Evolutionary conservation across 2,113 vertebrate species (phyloP), one percentile per base, ranked within the genome.

Genomic region (Oryzias javanicus): DNA sequence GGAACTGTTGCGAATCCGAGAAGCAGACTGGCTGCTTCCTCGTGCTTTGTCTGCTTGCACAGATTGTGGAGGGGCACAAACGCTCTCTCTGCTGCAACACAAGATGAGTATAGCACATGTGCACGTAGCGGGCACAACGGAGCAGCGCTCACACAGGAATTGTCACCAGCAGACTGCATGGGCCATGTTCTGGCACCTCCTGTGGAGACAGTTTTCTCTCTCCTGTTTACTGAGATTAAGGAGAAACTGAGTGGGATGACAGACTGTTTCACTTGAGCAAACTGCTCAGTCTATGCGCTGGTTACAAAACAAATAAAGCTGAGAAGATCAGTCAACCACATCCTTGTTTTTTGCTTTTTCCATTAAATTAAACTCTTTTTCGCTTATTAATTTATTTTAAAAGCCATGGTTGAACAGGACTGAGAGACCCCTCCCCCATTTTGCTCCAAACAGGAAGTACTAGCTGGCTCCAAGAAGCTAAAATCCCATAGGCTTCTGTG

Each of bases 141-240:
- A 60, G 61, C 54, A 61, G 72, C 4, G 46, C 62, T 86, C 73
- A 76, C 81, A 84, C 77, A 82, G 79, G 83, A 86, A 81, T 69
- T 80, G 72, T 79, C 85, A 79, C 70, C 76, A 83, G 61, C 74
- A 74, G 72, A 64, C 72, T 72, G 35, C 35, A 35, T 35, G 67
- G 35, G 59, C 71, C 45, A 25, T 76, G 81, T 85, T 76, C 75
- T 84, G 78, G 75, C 78, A 68, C 45, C 1, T n/a, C 17, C 58
- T 64, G 48, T 58, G 18, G 71, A 58, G 44, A 72, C 78, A 78
- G 62, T 83, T 69, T 71, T 71, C 56, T 64, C 19, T 58, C 57
- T 71, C 59, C 54, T 82, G 60, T 86, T 72, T 82, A 67, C 69
- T n/a, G 56, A 79, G 83, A 78, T 80, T 82, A 78, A 48, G 53